Evolutionary conservation across 2,797 vertebrate species (phyloP), one percentile per base, ranked within the genome.

Genomic region (Geotrypetes seraphini): DNA sequence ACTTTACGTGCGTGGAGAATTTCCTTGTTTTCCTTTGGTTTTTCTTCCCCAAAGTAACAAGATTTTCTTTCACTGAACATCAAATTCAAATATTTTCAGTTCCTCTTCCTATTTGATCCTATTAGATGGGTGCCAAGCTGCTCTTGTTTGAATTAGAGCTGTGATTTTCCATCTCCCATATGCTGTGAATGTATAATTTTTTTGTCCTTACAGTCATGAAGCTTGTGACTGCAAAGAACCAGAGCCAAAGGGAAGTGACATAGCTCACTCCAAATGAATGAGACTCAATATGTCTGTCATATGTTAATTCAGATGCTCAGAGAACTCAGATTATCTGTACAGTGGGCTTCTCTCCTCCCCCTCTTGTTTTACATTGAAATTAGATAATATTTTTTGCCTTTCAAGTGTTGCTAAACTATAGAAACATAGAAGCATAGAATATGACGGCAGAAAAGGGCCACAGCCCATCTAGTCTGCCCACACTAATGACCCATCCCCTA

Each of bases 81-180:
- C 66, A 43, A 46, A 10, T 15, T 39, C n/a, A n/a, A n/a, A n/a
- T n/a, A n/a, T n/a, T n/a, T n/a, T 31, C 51, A 54, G 58, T 53
- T 50, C 36, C 51, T 56, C 49, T 23, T 53, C 43, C 31, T 54
- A 45, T 58, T 60, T 54, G 55, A 48, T 69, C 44, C 13, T 49
- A 54, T 56, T 53, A 64, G 43, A 37, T 54, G 53, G n/a, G n/a
- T 53, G 60, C 77, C 73, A 64, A 47, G 54, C 67, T 57, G 59
- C 72, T 71, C 73, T 78, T 66, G 64, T 51, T 60, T 53, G 54
- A 68, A 67, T 63, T 72, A 78, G 69, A 50, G 65, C 51, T 64
- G 73, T 66, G 68, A 43, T 39, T 24, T 63, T 71, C 64, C 58
- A 62, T 63, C 70, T 62, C 61, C 67, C 63, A 55, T 38, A 51